Evolutionary conservation across 2,113 vertebrate genomes (phyloP).

Genomic region (Oryzias melastigma): DNA sequence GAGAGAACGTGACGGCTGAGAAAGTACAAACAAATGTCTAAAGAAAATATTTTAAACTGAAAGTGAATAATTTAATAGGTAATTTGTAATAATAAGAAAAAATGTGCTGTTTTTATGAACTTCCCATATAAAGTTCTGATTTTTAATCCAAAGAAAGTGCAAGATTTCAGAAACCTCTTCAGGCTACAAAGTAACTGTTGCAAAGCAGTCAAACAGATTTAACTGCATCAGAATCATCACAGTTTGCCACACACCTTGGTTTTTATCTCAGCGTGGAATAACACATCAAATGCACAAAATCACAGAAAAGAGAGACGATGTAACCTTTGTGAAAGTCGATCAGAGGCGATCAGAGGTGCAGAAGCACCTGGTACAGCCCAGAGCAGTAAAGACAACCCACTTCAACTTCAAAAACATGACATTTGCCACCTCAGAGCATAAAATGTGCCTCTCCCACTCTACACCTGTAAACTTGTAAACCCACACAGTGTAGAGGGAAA

Average conservation of each 20-base stretch:
- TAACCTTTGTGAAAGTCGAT: constrained; percentile 78
- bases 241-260: constrained; percentile 57
- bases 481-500: constrained; percentile 62
- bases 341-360: constrained; percentile 72
- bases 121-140: background rate
- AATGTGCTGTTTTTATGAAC: background rate
- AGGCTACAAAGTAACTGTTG: constrained; percentile 29
- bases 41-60: too few species aligned
- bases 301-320: constrained; percentile 68
- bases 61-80: too few species aligned
- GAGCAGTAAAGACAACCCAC: constrained; percentile 76
- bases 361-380: constrained; percentile 72
- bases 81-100: too few species aligned
- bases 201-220: constrained; percentile 53
- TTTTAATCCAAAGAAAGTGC: constrained; percentile 15
- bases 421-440: constrained; percentile 75
- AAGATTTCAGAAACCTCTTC: constrained; percentile 34
- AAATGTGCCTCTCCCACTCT: constrained; percentile 67
- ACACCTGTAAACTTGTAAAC: constrained; percentile 72
- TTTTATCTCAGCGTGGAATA: constrained; percentile 61
- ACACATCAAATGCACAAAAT: constrained; percentile 72
- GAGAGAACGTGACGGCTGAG: constrained; percentile 1
- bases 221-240: constrained; percentile 59
- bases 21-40: too few species aligned
- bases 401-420: constrained; percentile 77